Evolutionary conservation across 2,888 invertebrate genomes (phyloP).

Genomic region (Sicus ferrugineus): DNA sequence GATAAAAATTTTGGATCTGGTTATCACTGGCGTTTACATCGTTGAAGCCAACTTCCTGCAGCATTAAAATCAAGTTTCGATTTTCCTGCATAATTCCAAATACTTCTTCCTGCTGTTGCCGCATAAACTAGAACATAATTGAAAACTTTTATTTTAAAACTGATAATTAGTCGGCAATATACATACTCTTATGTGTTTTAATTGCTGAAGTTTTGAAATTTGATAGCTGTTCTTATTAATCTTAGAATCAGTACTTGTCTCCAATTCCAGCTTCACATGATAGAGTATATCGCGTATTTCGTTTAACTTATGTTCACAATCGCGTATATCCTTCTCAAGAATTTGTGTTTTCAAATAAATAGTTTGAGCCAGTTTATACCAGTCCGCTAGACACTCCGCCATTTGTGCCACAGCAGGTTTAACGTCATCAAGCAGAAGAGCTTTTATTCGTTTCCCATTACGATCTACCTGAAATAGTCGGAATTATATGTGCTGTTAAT

Average conservation of each 20-base stretch:
- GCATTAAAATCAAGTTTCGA: constrained; percentile 54
- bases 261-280: constrained; percentile 57
- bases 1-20: not conserved
- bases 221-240: constrained; percentile 55
- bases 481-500: not conserved
- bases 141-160: not conserved
- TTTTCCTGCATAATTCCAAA: constrained; percentile 56
- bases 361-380: constrained; percentile 90
- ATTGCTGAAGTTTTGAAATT: constrained; percentile 56
- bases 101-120: constrained; percentile 58
- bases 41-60: constrained; percentile 49
- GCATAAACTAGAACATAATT: constrained; percentile 51
- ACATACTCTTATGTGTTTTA: constrained; percentile 53
- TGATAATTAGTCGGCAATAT: constrained; percentile 3
- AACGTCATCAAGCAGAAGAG: constrained; percentile 75
- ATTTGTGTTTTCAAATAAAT: constrained; percentile 84
- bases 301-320: constrained; percentile 58
- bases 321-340: constrained; percentile 70
- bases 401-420: constrained; percentile 77
- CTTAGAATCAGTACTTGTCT: constrained; percentile 53
- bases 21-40: constrained; percentile 13
- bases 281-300: constrained; percentile 58
- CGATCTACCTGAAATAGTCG: constrained; percentile 72
- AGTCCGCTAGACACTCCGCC: constrained; percentile 82
- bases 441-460: constrained; percentile 76